Conservation (phyloP, 64 coral and sea anemone species). For the Porites australiensis region DNA sequence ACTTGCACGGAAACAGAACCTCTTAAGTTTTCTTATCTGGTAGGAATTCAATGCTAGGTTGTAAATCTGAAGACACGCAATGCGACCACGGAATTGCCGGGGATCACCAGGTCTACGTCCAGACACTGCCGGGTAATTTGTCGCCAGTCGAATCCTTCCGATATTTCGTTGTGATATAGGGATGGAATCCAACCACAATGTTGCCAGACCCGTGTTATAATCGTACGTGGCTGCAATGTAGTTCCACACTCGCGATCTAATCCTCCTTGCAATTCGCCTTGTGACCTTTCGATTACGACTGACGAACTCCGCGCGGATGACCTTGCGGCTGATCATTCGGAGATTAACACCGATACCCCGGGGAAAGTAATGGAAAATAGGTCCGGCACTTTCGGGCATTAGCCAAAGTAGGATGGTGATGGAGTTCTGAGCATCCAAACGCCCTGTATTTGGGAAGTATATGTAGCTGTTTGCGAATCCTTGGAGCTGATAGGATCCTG, state of each 20-base stretch:
- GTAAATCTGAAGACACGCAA: slow-evolving; percentile 70
- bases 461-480: slow-evolving; percentile 83
- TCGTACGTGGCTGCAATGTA: slow-evolving; percentile 69
- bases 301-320: slow-evolving; percentile 56
- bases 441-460: slow-evolving; percentile 69
- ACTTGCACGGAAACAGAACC: slow-evolving; percentile 64
- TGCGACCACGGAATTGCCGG: slow-evolving; percentile 61
- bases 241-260: slow-evolving; percentile 60
- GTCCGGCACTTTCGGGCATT: slow-evolving; percentile 74
- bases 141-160: slow-evolving; percentile 51
- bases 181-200: slow-evolving; percentile 62
- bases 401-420: slow-evolving; percentile 82
- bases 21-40: slow-evolving; percentile 64
- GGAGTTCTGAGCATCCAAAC: slow-evolving; percentile 72
- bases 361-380: slow-evolving; percentile 75
- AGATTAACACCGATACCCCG: slow-evolving; percentile 67
- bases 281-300: slow-evolving; percentile 14
- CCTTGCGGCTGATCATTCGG: slow-evolving; percentile 46
- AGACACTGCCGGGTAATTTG: slow-evolving; percentile 50
- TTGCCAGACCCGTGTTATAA: slow-evolving; percentile 33
- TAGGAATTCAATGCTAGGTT: slow-evolving; percentile 61
- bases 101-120: slow-evolving; percentile 48
- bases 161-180: slow-evolving; percentile 65
- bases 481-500: slow-evolving; percentile 65
- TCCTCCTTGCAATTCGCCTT: slow-evolving; percentile 9